Base-by-base conservation (phyloP, 2,888 invertebrate species). In the Sphaerophoria rueppellii region DNA sequence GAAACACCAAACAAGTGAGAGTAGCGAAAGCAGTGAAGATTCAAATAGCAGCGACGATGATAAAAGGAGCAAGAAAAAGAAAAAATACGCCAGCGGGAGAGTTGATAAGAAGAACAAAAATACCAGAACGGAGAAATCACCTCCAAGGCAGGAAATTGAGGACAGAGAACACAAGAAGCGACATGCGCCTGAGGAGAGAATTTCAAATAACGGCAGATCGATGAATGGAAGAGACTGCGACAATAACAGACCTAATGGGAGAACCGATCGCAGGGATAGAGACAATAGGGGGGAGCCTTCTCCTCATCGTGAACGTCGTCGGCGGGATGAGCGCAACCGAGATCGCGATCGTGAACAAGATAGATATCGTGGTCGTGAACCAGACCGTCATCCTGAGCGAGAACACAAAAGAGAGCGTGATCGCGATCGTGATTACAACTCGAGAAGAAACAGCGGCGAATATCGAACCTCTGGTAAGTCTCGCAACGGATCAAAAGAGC, bases 1-100 rank as follows among this genome's bases (percentile, higher is more conserved):
- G 77, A 88, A 69, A 80, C 73, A 34, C 67, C 82, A 12, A 6
- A 87, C 83, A 4, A 86, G 82, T 34, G 87, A 86, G 40, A 70
- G 82, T 37, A 79, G 65, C 16, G 65, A 35, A 6, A 82, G 75
- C 65, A 86, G 78, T 55, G 82, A 71, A 16, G 58, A 32, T 24
- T 61, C 78, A 3, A 72, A 75, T 14, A 80, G 83, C 6, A 74
- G 76, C 40, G 82, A 86, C 65, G 69, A 60, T 24, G 86, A 80
- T 55, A 77, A 82, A 7, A 87, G 57, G 78, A 63, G 79, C 55
- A 77, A 82, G 9, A 87, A 60, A 78, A 61, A 76, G 86, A 80
- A 73, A 14, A 76, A 74, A 32, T 7, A 7, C 5, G 40, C 6
- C 14, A 67, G 34, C 16, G 74, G 74, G 50, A 74, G 43, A 24